Evolutionary conservation across 2,797 vertebrate species (phyloP).

Genomic region (Hyperoplus lanceolatus): DNA sequence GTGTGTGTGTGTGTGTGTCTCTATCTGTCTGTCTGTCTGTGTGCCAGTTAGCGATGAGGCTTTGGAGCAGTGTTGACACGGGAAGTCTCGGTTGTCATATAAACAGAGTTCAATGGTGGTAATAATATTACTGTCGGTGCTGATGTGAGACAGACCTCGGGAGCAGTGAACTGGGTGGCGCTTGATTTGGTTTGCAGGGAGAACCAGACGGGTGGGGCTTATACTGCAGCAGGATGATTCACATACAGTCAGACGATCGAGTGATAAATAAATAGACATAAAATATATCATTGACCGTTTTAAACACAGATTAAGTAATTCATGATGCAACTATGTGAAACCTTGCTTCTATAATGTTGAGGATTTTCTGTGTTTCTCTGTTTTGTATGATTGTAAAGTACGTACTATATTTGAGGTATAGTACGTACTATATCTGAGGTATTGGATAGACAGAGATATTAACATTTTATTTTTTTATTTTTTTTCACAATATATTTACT

Average conservation of each 20-base stretch:
- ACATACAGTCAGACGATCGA: not conserved
- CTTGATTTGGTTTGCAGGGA: conserved; percentile 42
- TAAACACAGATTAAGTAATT: not conserved
- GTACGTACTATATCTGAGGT: too few species aligned
- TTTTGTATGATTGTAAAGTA: not conserved
- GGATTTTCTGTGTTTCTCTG: not conserved
- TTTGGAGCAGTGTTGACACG: conserved; percentile 21
- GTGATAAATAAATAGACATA: not conserved
- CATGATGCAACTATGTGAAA: not conserved
- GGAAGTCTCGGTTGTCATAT: conserved; percentile 12
- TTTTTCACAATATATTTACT: too few species aligned
- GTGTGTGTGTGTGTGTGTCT: not conserved
- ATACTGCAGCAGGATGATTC: not conserved
- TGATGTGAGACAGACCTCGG: conserved; percentile 43
- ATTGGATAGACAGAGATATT: too few species aligned
- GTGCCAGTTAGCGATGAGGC: not conserved
- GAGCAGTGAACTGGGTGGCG: not conserved
- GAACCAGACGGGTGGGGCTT: conserved; percentile 17
- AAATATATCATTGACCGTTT: not conserved
- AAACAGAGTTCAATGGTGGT: conserved; percentile 19
- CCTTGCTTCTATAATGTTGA: not conserved
- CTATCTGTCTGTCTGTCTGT: too few species aligned
- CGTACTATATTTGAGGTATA: too few species aligned
- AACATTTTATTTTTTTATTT: too few species aligned
- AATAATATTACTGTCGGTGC: conserved; percentile 34